Evolutionary conservation across 2,113 vertebrate species (phyloP), one percentile per base, ranked within the genome.

Genomic region (Macquaria australasica): DNA sequence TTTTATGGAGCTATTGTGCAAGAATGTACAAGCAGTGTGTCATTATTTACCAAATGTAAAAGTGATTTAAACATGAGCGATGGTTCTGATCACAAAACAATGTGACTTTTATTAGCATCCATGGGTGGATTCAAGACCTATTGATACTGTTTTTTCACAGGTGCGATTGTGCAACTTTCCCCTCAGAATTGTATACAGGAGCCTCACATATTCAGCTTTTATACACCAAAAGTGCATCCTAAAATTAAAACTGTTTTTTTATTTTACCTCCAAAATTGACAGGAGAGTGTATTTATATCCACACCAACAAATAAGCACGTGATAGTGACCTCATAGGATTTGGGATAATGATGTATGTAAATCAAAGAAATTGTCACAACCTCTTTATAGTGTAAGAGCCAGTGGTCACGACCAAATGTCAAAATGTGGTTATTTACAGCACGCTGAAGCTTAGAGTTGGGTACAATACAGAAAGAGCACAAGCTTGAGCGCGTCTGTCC

Each of bases 401-500:
- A 58, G n/a, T 23, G 25, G 72, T n/a, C 23, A 50, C 3, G 5
- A 59, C 37, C 39, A 23, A 21, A 50, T 43, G n/a, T 63, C 63
- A 63, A 20, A 25, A 53, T 73, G 74, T 48, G 50, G 51, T 37
- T 62, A 63, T 79, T 66, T 66, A 71, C 66, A 39, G 18, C 67
- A 34, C 0, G 1, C 0, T 78, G 28, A 34, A 63, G 23, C 45
- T 34, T n/a, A 10, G 56, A 53, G 62, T 68, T 73, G 67, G 82
- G 58, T 20, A 3, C 10, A 21, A 6, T 6, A 55, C 73, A 70
- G 51, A 71, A n/a, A 58, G 39, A 74, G 34, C 28, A 45, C n/a
- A 41, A 71, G 70, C 18, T 64, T 83, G 51, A 71, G 20, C 73
- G 21, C 31, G 79, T 72, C 53, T 53, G 51, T 43, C 37, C 45